Evolutionary conservation across 1,140 invertebrate species (phyloP).

Genomic region (Himalopsyche phryganea): DNA sequence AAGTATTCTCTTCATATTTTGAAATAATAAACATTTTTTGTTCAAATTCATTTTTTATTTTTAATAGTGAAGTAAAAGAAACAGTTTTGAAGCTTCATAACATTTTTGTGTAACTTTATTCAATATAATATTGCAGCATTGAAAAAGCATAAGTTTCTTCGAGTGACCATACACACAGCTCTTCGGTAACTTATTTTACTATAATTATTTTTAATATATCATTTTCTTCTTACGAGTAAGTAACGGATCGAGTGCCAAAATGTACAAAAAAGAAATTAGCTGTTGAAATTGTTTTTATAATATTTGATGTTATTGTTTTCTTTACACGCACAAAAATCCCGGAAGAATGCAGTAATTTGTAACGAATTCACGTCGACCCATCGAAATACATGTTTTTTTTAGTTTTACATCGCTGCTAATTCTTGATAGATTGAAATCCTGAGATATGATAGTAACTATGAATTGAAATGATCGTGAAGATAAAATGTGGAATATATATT

Average conservation of each 20-base stretch:
- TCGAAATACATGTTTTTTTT: no score
- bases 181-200: slow-evolving; percentile 23
- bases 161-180: slow-evolving; percentile 26
- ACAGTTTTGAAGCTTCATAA: slow-evolving; percentile 23
- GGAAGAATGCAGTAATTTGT: no score
- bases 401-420: no score
- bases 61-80: slow-evolving; percentile 1
- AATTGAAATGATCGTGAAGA: no score
- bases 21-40: not conserved
- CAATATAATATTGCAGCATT: slow-evolving; percentile 33
- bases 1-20: no score
- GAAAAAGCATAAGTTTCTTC: slow-evolving; percentile 28
- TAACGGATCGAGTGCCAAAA: slow-evolving; percentile 25
- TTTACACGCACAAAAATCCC: no score
- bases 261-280: slow-evolving; percentile 21
- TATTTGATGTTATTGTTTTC: not conserved
- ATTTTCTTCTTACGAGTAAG: slow-evolving; percentile 20
- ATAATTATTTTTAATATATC: slow-evolving; percentile 10
- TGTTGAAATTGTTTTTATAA: slow-evolving; percentile 21
- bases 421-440: no score
- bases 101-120: slow-evolving; percentile 30
- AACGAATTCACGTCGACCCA: no score
- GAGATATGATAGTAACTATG: no score
- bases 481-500: no score
- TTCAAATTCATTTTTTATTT: not conserved